Base-by-base conservation (phyloP, 53 echinoderm and acorn worm species). In the Mesocentrotus franciscanus region DNA sequence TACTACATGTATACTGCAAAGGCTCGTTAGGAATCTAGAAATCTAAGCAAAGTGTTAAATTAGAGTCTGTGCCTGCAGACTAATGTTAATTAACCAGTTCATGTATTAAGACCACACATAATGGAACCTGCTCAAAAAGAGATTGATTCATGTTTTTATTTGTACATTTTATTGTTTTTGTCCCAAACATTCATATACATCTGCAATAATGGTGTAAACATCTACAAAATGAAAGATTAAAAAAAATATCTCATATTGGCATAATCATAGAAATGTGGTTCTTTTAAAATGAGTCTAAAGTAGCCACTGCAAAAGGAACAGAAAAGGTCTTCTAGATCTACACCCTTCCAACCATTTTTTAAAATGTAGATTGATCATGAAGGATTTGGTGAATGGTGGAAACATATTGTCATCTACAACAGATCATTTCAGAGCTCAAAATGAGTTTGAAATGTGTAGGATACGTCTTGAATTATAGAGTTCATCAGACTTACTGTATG, bases 131-230 rank as follows among this genome's bases (percentile, higher is more conserved):
- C 20, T 0, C 18, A 20, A 66, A 18, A 66, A 0, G 22, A 66
- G 75, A 75, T 75, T 13, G 11, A 29, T 75, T 75, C 75, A 75
- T 75, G 7, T 83, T 83, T 83, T 83, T 39, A 83, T 92, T 92
- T 93, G 70, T 39, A 59, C 66, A 56, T 75, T 93, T 93, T 75
- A 56, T 75, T 93, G 39, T 71, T 60, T 26, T 93, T 76, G 57
- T 68, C 92, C 42, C 64, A 93, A 93, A 93, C 93, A 93, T 75
- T 93, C 93, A 93, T 93, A 60, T 93, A 93, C 76, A 93, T 93
- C 76, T 10, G 93, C 93, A 93, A 93, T 93, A 75, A 76, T 39
- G 27, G 64, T 61, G 90, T 92, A 39, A 92, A 92, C 92, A 92
- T 61, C 92, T 64, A 92, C 59, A 68, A 60, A 92, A 68, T 61